A percentile compares a stretch with the other conserved stretches of the same genome.
Evolutionary conservation across 1,140 invertebrate species (phyloP).

Genomic region (Popillia japonica): DNA sequence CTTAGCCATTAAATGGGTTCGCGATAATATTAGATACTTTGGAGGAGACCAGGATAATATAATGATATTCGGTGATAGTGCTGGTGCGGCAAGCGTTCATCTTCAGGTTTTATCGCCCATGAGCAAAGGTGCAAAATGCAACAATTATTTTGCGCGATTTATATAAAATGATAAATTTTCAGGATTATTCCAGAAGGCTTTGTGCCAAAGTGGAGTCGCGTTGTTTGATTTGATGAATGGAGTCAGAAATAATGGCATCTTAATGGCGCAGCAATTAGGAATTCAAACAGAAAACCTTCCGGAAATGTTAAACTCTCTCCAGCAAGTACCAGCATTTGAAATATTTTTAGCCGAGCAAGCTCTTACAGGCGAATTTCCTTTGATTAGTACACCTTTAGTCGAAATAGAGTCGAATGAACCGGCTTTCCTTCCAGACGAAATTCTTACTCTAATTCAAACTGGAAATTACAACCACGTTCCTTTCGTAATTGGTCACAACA

Average conservation of each 20-base stretch:
- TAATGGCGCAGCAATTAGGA: background rate
- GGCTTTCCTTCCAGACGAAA: background rate
- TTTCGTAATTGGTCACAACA: background rate
- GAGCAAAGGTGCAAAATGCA: background rate
- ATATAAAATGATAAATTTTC: background rate
- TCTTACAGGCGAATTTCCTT: background rate
- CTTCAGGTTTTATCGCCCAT: slow-evolving; percentile 3
- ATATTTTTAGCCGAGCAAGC: background rate
- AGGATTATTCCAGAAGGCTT: background rate
- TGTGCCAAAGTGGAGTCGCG: background rate
- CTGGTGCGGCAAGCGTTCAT: slow-evolving; percentile 59
- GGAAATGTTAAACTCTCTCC: background rate
- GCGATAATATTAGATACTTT: slow-evolving; percentile 63
- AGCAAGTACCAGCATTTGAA: background rate
- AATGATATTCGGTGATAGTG: slow-evolving; percentile 63
- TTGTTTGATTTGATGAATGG: background rate
- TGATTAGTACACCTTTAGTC: background rate
- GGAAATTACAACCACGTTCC: slow-evolving; percentile 14
- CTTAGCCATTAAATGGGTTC: slow-evolving; percentile 66
- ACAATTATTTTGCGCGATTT: no score
- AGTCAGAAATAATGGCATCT: background rate
- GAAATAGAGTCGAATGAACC: slow-evolving; percentile 41
- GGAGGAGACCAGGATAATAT: slow-evolving; percentile 59
- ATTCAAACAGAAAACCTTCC: background rate
- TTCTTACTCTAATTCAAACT: background rate